A percentile compares a stretch with the other conserved stretches of the same genome.
Conservation (phyloP, 2,888 invertebrate genomes). For the Hydroisotoma schaefferi region DNA sequence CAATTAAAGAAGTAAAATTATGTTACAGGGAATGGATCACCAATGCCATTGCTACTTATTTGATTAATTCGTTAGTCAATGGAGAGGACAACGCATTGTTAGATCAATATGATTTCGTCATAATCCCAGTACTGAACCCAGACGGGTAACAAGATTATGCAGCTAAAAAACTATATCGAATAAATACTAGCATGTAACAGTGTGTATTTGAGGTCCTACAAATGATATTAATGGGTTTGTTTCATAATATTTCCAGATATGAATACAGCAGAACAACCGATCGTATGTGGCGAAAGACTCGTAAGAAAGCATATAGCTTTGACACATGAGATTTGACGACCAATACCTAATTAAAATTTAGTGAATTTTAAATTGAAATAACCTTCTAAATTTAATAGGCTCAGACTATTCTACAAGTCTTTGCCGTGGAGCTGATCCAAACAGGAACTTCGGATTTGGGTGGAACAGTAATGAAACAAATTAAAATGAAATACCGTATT, state of each 20-base stretch:
- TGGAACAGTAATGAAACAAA: slow-evolving; percentile 33
- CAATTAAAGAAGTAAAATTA: too few relatives aligned
- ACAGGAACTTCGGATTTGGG: slow-evolving; percentile 68
- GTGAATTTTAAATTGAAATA: not conserved
- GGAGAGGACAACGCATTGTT: slow-evolving; percentile 53
- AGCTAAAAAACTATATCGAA: not conserved
- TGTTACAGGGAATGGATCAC: slow-evolving; percentile 76
- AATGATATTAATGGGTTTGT: too few relatives aligned
- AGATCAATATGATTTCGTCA: slow-evolving; percentile 62
- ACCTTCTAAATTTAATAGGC: not conserved
- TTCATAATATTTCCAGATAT: slow-evolving; percentile 11
- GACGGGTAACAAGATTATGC: slow-evolving; percentile 63
- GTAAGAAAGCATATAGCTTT: slow-evolving; percentile 54
- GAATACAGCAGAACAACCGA: slow-evolving; percentile 18
- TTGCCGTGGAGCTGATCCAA: slow-evolving; percentile 69
- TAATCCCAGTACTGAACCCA: slow-evolving; percentile 64
- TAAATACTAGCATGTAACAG: too few relatives aligned
- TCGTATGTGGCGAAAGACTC: slow-evolving; percentile 66
- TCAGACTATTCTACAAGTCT: slow-evolving; percentile 47
- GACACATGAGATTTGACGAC: not conserved
- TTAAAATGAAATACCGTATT: too few relatives aligned
- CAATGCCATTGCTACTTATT: slow-evolving; percentile 65
- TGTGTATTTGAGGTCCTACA: not conserved
- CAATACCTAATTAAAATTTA: not conserved
- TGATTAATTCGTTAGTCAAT: slow-evolving; percentile 67